A percentile compares a stretch with the other conserved stretches of the same genome.
phyloP scores from a whole-genome alignment of 2,888 invertebrate species.

The Caenorhabditis becei region DNA sequence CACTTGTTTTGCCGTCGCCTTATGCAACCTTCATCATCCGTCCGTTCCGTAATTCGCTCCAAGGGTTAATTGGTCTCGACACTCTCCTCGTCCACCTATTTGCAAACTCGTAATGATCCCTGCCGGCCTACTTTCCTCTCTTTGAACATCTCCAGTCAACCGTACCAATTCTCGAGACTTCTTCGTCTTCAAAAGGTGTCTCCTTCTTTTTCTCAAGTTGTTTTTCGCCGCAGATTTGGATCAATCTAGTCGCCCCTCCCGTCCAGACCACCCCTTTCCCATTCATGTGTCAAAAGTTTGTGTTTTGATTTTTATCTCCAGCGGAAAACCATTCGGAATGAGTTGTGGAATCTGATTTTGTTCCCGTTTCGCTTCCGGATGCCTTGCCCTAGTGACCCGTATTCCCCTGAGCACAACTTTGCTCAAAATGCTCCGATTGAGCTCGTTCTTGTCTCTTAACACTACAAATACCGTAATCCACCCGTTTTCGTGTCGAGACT shows the following conservation, averaged over 20 bases:
- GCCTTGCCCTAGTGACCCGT: too few species aligned
- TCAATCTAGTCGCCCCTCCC: not conserved
- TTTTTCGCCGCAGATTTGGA: too few species aligned
- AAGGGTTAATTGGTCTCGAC: slow-evolving; percentile 43
- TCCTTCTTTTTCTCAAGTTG: not conserved
- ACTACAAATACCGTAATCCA: too few species aligned
- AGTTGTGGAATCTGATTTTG: too few species aligned
- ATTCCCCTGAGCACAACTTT: too few species aligned
- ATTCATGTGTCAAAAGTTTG: not conserved
- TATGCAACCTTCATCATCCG: not conserved
- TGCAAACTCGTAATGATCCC: slow-evolving; percentile 46
- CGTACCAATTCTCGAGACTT: slow-evolving; percentile 16
- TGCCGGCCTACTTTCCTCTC: slow-evolving; percentile 26
- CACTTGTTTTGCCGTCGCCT: too few species aligned
- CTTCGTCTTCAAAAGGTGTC: not conserved
- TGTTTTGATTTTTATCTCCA: not conserved
- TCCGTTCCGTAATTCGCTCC: slow-evolving; percentile 27
- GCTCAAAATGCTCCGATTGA: too few species aligned
- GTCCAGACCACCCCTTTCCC: not conserved
- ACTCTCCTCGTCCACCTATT: not conserved
- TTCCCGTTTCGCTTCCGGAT: too few species aligned
- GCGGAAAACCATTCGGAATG: too few species aligned
- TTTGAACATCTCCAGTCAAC: slow-evolving; percentile 30
- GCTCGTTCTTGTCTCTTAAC: too few species aligned
- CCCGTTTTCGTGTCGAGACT: too few species aligned